Conservation (phyloP, 2,888 invertebrate genomes). For the Agrochola lota region DNA sequence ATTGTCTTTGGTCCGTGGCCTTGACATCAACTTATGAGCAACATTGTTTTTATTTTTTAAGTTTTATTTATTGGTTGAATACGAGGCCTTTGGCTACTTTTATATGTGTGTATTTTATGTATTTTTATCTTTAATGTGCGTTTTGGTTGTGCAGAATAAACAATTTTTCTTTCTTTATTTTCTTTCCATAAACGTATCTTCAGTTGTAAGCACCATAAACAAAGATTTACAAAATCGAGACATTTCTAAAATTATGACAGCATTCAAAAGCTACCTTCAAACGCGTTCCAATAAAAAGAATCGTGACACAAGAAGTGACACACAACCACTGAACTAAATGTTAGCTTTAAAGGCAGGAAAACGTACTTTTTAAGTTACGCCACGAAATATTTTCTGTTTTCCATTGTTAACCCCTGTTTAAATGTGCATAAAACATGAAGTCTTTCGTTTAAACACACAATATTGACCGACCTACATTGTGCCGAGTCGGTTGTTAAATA, state of each 20-base stretch:
- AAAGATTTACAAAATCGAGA: background rate
- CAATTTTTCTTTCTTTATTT: too few species aligned
- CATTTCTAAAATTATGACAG: constrained; percentile 2
- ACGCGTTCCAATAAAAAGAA: constrained; percentile 42
- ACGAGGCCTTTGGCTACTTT: too few species aligned
- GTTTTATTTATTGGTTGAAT: too few species aligned
- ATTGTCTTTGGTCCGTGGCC: too few species aligned
- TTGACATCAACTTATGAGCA: too few species aligned
- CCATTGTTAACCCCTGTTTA: constrained; percentile 8
- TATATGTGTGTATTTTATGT: too few species aligned
- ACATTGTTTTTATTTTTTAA: too few species aligned
- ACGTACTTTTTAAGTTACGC: constrained; percentile 3
- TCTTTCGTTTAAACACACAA: constrained; percentile 18
- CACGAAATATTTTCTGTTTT: constrained; percentile 20
- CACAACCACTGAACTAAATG: constrained; percentile 11
- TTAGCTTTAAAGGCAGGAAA: constrained; percentile 7
- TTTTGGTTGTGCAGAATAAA: too few species aligned
- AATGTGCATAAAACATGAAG: constrained; percentile 29
- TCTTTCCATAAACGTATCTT: background rate
- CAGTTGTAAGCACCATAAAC: background rate
- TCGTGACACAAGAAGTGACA: constrained; percentile 41
- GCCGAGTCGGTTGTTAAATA: constrained; percentile 31
- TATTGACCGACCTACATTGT: constrained; percentile 41
- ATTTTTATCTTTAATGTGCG: too few species aligned
- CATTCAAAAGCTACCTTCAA: constrained; percentile 15